A percentile compares a stretch with the other conserved stretches of the same genome.
phyloP scores from a whole-genome alignment of 2,888 invertebrate species.

The Apamea anceps region DNA sequence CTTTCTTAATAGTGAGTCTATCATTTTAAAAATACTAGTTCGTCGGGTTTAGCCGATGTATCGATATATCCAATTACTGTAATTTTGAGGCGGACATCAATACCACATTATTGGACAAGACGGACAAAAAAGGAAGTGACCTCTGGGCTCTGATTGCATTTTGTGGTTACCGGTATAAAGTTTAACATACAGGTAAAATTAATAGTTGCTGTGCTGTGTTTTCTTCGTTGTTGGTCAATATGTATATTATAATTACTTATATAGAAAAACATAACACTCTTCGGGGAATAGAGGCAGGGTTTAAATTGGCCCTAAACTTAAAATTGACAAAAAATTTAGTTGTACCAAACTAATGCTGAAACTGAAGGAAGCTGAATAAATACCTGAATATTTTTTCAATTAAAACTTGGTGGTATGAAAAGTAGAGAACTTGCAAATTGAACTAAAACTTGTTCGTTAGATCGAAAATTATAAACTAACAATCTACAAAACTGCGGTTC shows the following conservation, averaged over 20 bases:
- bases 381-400: neutral
- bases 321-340: neutral
- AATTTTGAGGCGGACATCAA: conserved; percentile 37
- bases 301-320: neutral
- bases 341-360: neutral
- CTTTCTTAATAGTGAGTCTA: conserved; percentile 8
- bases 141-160: conserved; percentile 19
- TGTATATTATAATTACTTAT: neutral
- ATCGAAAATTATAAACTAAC: neutral
- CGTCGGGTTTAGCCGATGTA: conserved; percentile 10
- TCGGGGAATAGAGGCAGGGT: neutral
- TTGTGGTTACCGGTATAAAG: conserved; percentile 20
- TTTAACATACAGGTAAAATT: conserved; percentile 12
- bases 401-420: neutral
- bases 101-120: conserved; percentile 22
- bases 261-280: too few relatives aligned
- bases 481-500: neutral
- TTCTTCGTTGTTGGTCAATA: neutral
- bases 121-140: conserved; percentile 38
- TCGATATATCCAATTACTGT: conserved; percentile 27
- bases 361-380: neutral
- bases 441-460: neutral
- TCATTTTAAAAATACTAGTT: conserved; percentile 41
- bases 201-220: neutral
- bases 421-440: neutral